Conservation (phyloP, 2,113 vertebrate species). For the Stigmatopora nigra region DNA sequence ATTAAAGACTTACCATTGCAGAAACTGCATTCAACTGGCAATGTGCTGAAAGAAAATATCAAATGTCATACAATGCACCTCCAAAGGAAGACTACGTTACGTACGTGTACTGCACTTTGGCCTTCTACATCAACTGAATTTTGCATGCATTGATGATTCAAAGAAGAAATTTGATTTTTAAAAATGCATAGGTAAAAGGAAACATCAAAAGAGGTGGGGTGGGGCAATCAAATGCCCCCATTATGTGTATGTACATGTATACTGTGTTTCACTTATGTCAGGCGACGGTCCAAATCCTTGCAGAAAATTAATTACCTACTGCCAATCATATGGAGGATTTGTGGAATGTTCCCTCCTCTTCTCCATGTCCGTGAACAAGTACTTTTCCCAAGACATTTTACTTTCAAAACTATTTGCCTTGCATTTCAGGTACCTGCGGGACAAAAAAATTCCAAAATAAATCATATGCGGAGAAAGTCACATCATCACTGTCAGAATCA, state of each 20-base stretch:
- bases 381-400: conserved; percentile 22
- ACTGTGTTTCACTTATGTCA: conserved; percentile 55
- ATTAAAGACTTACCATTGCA: neutral
- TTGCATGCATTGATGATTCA: conserved; percentile 5
- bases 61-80: neutral
- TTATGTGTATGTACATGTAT: conserved; percentile 9
- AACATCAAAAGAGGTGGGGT: conserved; percentile 52
- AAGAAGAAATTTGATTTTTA: conserved; percentile 6
- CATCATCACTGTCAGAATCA: neutral
- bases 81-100: neutral
- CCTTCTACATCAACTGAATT: conserved; percentile 9
- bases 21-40: neutral
- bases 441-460: neutral
- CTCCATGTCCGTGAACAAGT: conserved; percentile 38
- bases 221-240: conserved; percentile 44
- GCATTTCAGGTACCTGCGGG: neutral
- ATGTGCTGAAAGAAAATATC: neutral
- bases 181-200: conserved; percentile 7
- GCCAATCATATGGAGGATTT: conserved; percentile 46
- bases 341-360: conserved; percentile 46
- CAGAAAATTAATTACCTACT: conserved; percentile 51
- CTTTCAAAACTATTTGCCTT: conserved; percentile 10
- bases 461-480: neutral
- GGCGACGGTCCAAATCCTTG: conserved; percentile 41
- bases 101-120: neutral